Percentiles rank a stretch among this genome's conserved stretches.
Conservation (phyloP, 2,113 vertebrate genomes). For the Elanoides forficatus region DNA sequence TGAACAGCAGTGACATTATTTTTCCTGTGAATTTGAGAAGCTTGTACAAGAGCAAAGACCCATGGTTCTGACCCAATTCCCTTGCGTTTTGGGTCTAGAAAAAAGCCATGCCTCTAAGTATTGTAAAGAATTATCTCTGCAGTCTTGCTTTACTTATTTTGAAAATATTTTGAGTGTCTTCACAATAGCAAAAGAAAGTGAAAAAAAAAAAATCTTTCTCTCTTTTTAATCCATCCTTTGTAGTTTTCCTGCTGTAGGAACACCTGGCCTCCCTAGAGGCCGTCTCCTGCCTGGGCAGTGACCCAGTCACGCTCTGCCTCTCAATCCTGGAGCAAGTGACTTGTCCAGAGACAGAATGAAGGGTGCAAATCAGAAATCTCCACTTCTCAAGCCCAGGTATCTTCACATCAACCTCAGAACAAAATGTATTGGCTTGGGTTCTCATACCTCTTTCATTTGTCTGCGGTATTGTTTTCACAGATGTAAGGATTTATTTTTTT, state of each 20-base stretch:
- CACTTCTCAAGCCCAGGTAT: background rate
- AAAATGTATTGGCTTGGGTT: background rate
- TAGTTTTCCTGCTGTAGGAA: background rate
- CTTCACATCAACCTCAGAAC: background rate
- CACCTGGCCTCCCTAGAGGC: background rate
- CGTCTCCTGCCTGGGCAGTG: rapidly evolving
- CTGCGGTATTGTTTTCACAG: background rate
- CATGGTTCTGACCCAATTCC: background rate
- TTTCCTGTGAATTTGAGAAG: background rate
- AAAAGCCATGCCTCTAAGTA: background rate
- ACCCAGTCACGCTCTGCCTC: background rate
- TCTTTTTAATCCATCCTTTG: background rate
- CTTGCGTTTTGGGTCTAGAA: background rate
- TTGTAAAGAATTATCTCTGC: background rate
- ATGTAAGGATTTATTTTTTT: background rate
- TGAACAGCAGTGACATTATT: background rate
- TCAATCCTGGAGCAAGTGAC: background rate
- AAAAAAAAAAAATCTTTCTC: background rate
- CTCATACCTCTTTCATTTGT: background rate
- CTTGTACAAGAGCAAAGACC: background rate
- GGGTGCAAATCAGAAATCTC: background rate
- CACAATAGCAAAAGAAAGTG: background rate
- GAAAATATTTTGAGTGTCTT: background rate
- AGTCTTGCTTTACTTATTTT: background rate
- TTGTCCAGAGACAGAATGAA: background rate